Conservation (phyloP, 2,888 invertebrate species). For the Oscheius sp. region DNA sequence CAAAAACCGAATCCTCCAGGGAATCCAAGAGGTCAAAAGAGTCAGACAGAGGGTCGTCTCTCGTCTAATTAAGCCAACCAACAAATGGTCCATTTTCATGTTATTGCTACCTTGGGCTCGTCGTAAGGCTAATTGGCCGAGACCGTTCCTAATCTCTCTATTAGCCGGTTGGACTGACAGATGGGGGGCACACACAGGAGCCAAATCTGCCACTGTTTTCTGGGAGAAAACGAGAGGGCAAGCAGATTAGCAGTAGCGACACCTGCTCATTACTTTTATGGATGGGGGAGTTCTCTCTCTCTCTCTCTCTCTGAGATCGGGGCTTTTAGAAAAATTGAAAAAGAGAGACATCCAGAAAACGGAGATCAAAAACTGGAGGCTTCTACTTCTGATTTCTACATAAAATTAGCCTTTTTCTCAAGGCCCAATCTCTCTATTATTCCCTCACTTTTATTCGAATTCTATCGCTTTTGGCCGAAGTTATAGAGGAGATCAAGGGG, state of each 20-base stretch:
- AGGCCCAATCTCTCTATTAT: no score
- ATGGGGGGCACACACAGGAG: no score
- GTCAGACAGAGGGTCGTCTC: not conserved
- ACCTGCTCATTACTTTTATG: no score
- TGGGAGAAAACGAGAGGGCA: not conserved
- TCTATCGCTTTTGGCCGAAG: no score
- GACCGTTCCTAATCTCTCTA: constrained; percentile 30
- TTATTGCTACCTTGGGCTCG: constrained; percentile 27
- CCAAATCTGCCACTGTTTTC: not conserved
- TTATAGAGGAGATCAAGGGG: no score
- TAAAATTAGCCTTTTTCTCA: no score
- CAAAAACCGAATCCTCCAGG: not conserved
- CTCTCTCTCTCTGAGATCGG: not conserved
- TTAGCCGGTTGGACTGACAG: constrained; percentile 22
- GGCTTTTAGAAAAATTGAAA: no score
- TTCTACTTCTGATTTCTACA: no score
- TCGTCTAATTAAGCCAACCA: not conserved
- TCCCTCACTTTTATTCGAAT: no score
- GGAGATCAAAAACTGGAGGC: no score
- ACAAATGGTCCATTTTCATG: not conserved
- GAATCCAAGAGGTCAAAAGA: not conserved
- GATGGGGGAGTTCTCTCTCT: not conserved
- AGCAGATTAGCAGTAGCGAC: no score
- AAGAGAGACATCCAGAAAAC: no score
- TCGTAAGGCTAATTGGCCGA: constrained; percentile 7